phyloP scores from a whole-genome alignment of 2,888 invertebrate genomes.

The Tenthredo mesomela region DNA sequence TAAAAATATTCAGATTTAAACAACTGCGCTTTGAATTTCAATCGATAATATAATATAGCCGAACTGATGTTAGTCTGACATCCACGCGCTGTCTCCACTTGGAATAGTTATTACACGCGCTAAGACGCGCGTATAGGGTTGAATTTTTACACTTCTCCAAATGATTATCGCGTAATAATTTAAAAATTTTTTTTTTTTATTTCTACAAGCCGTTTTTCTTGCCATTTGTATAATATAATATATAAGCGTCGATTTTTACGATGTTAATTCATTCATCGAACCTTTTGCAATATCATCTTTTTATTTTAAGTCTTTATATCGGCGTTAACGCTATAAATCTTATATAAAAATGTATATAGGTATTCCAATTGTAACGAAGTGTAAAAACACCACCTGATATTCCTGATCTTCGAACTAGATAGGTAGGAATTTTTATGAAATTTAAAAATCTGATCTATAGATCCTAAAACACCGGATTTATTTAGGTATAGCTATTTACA shows the following conservation, averaged over 20 bases:
- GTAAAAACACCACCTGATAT: too few relatives aligned
- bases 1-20: constrained; percentile 30
- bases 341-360: too few relatives aligned
- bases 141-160: too few relatives aligned
- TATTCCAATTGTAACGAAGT: too few relatives aligned
- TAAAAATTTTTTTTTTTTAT: too few relatives aligned
- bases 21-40: constrained; percentile 5
- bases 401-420: too few relatives aligned
- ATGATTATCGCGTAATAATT: too few relatives aligned
- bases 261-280: too few relatives aligned
- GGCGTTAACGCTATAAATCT: too few relatives aligned
- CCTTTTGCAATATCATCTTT: too few relatives aligned
- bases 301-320: too few relatives aligned
- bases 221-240: constrained; percentile 3
- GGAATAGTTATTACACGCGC: background rate
- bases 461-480: background rate
- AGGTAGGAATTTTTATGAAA: background rate
- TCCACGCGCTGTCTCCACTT: background rate
- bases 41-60: constrained; percentile 21
- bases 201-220: background rate
- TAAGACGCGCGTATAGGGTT: background rate
- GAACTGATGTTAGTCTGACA: background rate
- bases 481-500: background rate
- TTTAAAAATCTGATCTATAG: background rate
- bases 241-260: background rate